Base-by-base conservation (phyloP, 2,888 invertebrate species). In the Andrena bicolor region DNA sequence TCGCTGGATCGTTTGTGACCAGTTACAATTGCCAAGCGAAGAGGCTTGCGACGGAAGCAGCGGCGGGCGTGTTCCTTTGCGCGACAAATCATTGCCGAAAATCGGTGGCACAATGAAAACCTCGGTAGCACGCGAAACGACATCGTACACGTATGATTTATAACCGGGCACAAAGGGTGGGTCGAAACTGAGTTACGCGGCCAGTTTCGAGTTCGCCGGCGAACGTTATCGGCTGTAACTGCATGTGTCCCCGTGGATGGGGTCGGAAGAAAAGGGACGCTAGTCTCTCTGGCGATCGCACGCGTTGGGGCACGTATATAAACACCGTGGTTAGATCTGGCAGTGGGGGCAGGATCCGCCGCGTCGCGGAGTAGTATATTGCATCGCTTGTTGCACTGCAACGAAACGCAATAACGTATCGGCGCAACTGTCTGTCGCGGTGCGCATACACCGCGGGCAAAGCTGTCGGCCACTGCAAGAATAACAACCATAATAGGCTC, bases 401-500 rank as follows among this genome's bases (percentile, higher is more conserved):
- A 80, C 84, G 83, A 73, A 88, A 88, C 84, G 88, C 88, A 88
- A 88, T 88, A 88, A 87, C 86, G 88, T 88, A 88, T 88, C 87
- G 88, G 85, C 64, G 76, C 82, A 72, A 80, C 82, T 83, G 82
- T 79, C 84, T 76, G 85, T 87, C 86, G 75, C 65, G 75, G 71
- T 63, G 76, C 78, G 81, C 80, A 83, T 82, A 86, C 86, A 83
- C 88, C 84, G 75, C 84, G 66, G 78, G 82, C 88, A 82, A 86
- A 88, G 76, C 86, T 88, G 88, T 85, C 82, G 70, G 75, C 80
- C 49, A 75, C 66, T 64, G 84, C 85, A 88, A 89, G 87, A 90
- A 89, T 90, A 89, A 90, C 90, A 90, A 84, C 86, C 83, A 86
- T 89, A 90, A 90, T 88, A 87, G 87, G 86, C 86, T 84, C 53